Base-by-base conservation (phyloP, 2,113 vertebrate species). In the Psilopogon haemacephalus region DNA sequence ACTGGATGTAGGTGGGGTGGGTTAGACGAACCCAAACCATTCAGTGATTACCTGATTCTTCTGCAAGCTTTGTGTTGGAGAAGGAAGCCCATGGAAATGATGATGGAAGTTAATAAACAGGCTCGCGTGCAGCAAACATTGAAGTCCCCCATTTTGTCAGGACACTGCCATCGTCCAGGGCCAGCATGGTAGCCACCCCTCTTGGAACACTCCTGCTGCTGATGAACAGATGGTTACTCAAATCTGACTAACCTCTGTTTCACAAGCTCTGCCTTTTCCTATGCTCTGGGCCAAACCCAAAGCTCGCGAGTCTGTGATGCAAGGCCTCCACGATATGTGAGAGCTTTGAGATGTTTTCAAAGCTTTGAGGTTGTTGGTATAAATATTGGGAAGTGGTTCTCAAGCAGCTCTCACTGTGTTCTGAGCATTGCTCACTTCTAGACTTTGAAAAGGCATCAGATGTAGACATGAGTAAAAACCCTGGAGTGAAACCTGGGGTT, bases 221-320 rank as follows among this genome's bases (percentile, higher is more conserved):
- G 63, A 46, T 33, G 71, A 75, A 30, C 96, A 96, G 96, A 95
- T 95, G 95, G 79, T 92, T 50, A 54, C 48, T 86, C 85, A 75
- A 54, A 86, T 80, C 82, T 94, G 88, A 91, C 70, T 86, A 95
- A 96, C 84, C 86, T 82, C 90, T 58, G 62, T 81, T 74, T 65
- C 81, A 81, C 59, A 91, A 91, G 23, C 6, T 50, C 88, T 71
- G 59, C 26, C 83, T 84, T 27, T 93, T 94, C 91, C 95, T 95
- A 88, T 65, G 70, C 90, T 74, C 38, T 24, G 3, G 73, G 93
- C 83, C 74, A 87, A 64, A 14, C 20, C 52, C 71, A 89, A 32
- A 52, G 71, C 84, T 88, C 54, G 15, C 1, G 65, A 44, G 23
- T 50, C 76, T 60, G 15, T 33, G 58, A 80, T 56, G 71, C 81